Evolutionary conservation across 1,140 invertebrate species (phyloP).

Genomic region (Magallana ariakensis): DNA sequence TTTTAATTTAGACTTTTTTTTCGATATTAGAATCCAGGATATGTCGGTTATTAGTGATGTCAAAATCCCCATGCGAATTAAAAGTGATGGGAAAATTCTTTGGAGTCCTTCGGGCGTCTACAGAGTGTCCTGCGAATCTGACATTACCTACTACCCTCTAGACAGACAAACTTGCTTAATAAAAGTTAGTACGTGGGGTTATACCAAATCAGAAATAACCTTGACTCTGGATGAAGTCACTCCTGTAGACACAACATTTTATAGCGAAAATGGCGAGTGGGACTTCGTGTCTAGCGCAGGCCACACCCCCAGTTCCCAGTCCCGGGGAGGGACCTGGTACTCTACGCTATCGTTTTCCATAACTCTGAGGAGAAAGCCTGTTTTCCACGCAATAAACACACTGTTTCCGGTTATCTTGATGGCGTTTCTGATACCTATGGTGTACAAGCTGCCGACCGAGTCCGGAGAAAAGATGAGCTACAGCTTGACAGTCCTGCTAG

Average conservation of each 20-base stretch:
- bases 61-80: conserved; percentile 50
- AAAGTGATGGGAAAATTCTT: conserved; percentile 22
- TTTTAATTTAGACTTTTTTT: background rate
- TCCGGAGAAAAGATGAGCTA: conserved; percentile 69
- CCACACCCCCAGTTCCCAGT: background rate
- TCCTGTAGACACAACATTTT: conserved; percentile 44
- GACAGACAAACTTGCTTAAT: conserved; percentile 49
- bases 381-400: conserved; percentile 62
- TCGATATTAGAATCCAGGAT: conserved; percentile 51
- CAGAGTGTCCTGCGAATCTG: conserved; percentile 50
- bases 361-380: conserved; percentile 51
- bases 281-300: conserved; percentile 30
- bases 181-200: conserved; percentile 51
- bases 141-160: conserved; percentile 56
- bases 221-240: background rate
- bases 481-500: conserved; percentile 64
- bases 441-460: conserved; percentile 64
- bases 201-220: conserved; percentile 45
- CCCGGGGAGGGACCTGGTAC: conserved; percentile 40
- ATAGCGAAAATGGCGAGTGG: conserved; percentile 55
- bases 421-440: conserved; percentile 62
- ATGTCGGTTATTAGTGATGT: conserved; percentile 49
- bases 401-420: conserved; percentile 65
- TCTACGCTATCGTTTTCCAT: conserved; percentile 59
- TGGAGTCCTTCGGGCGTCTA: conserved; percentile 56